Conservation (phyloP, 1,140 invertebrate genomes). For the Gonioctena quinquepunctata region DNA sequence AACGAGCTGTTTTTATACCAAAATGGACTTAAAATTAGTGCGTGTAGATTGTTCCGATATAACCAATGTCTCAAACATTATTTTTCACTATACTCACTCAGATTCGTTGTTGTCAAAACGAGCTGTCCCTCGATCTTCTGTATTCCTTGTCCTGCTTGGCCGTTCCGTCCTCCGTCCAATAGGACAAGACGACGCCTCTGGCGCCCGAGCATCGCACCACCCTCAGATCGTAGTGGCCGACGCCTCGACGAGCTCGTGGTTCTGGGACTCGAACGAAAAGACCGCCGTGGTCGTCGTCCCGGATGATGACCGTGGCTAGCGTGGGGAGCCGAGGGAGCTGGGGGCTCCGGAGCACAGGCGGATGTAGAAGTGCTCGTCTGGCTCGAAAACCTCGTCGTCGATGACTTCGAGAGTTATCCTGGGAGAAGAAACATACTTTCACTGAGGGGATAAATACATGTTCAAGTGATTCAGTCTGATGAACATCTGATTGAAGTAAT, state of each 20-base stretch:
- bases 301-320: conserved; percentile 95
- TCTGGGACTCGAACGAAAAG: conserved; percentile 87
- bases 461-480: too few species aligned
- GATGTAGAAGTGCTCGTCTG: conserved; percentile 98
- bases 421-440: too few species aligned
- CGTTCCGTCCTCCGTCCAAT: conserved; percentile 89
- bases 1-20: too few species aligned
- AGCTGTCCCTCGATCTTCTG: conserved; percentile 75
- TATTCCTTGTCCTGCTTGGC: conserved; percentile 91
- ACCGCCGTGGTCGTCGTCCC: conserved; percentile 98
- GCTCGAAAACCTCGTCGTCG: conserved; percentile 98
- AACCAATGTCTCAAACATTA: too few species aligned
- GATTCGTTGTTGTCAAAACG: conserved; percentile 98
- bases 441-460: too few species aligned
- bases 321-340: conserved; percentile 77
- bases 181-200: conserved; percentile 89
- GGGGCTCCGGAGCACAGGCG: conserved; percentile 68
- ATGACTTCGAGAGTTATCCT: conserved; percentile 85
- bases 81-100: conserved; percentile 96
- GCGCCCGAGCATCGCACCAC: conserved; percentile 89
- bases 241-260: conserved; percentile 89
- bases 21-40: not conserved
- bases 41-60: not conserved
- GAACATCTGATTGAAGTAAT: too few species aligned
- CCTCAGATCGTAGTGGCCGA: conserved; percentile 82